Evolutionary conservation across 2,888 invertebrate genomes (phyloP), one percentile per base, ranked within the genome.

Genomic region (Lochmaea capreae): DNA sequence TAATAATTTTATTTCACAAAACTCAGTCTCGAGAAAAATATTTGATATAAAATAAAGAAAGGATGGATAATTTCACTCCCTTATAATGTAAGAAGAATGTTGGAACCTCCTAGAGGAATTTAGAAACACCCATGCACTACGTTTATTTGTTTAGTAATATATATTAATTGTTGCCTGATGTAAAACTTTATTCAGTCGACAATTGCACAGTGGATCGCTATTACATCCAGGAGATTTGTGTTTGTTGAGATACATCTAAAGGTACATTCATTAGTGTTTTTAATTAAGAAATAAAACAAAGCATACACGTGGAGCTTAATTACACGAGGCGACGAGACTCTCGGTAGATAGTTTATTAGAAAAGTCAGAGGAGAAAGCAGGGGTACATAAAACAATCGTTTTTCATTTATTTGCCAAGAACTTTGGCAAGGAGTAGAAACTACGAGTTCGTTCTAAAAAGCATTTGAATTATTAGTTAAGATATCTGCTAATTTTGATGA

Each of bases 241-340:
- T 65, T 65, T 52, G 16, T 39, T 66, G 8, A 18, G 26, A 66
- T 16, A 57, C 57, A 16, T 67, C 58, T 46, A 49, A 26, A 5
- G n/a, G 46, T 59, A 26, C 16, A 67, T 62, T 52, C 62, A 68
- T 68, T 68, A 62, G 6, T 61, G 46, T 68, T 61, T 61, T 68
- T 68, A 68, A 68, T 68, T 68, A 68, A 68, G 68, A 68, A 62
- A 68, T 68, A 61, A 62, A 68, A 68, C 61, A 68, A 68, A 62
- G 52, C 62, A 61, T 33, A 5, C 3, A 43, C 16, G 58, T 22
- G 8, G 42, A 39, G 61, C 52, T 68, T 68, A 49, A 68, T 68
- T 61, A 52, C 52, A 3, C 18, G 18, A 52, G 49, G 26, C 26
- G 46, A 61, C 62, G 43, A 63, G 43, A n/a, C 42, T 42, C 8